Evolutionary conservation across 1,140 invertebrate genomes (phyloP).

Genomic region (Camponotus floridanus): DNA sequence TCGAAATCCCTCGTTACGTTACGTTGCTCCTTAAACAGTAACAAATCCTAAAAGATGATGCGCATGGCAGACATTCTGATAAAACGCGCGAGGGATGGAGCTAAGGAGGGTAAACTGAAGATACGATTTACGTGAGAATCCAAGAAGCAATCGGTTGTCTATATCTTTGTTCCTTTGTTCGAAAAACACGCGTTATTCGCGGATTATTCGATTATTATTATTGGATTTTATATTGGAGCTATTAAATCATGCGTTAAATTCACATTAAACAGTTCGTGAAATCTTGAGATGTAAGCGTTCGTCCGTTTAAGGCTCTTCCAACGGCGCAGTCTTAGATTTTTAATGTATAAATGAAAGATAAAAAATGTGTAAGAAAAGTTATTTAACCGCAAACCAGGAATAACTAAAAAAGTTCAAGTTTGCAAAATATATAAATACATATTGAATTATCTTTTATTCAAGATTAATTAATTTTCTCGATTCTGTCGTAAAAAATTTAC

Average conservation of each 20-base stretch:
- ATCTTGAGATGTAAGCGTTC: conserved; percentile 6
- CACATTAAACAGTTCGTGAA: not conserved
- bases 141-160: not conserved
- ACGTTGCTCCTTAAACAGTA: conserved; percentile 47
- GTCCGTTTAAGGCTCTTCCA: not conserved
- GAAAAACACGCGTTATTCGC: conserved; percentile 27
- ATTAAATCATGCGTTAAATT: conserved; percentile 27
- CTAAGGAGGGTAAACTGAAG: conserved; percentile 25
- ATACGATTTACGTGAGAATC: conserved; percentile 26
- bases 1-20: conserved; percentile 50
- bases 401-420: not conserved
- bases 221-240: not conserved
- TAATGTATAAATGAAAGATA: not conserved
- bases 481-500: not conserved
- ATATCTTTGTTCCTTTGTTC: not conserved
- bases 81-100: conserved; percentile 44
- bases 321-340: not conserved
- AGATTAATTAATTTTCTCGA: not conserved
- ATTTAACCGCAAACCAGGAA: not conserved
- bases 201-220: not conserved
- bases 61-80: conserved; percentile 34
- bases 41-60: conserved; percentile 45
- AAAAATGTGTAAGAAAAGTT: not conserved
- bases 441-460: not conserved
- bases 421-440: not conserved